Evolutionary conservation across 2,797 vertebrate species (phyloP), one percentile per base, ranked within the genome.

Genomic region (Taeniopygia guttata): DNA sequence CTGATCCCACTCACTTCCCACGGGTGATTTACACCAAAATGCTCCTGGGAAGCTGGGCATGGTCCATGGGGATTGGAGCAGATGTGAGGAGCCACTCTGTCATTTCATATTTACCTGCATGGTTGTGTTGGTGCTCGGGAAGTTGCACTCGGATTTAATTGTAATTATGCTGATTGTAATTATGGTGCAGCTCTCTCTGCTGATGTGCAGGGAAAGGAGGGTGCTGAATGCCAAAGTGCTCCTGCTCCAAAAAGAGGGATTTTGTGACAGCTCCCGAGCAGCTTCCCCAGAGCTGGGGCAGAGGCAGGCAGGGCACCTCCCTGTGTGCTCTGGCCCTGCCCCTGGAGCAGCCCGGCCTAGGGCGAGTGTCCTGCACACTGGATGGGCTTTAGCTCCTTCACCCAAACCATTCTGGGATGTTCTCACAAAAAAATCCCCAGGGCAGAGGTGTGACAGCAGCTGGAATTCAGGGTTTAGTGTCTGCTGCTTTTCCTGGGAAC

Each of bases 251-350:
- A 82, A 96, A 91, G 87, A 93, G 94, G 59, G 64, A 67, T 86
- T 95, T 82, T 48, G 14, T 96, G 95, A 91, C 95, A 94, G 66
- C 84, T 63, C 36, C 48, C 67, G 78, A 89, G n/a, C 42, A n/a
- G 27, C 87, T 78, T 56, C 18, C 58, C 70, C 46, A 38, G 55
- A 92, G 77, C 38, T 46, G 2, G n/a, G 92, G 95, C 49, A 86
- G 2, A n/a, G 92, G 95, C 49, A 86, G 58, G 36, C 78, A 56
- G 40, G 32, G 38, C 81, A 63, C 26, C 74, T 94, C 67, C 77
- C 78, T 69, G 26, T 43, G 66, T 72, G 91, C 76, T 32, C 23
- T 75, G 86, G 81, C 27, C 56, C 42, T 9, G 11, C 6, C 19
- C 36, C 48, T 59, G 74, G 17, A 8, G 36, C 36, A 52, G 19